Conservation (phyloP, 2,888 invertebrate genomes). For the Spatulosminthurus flaviceps region DNA sequence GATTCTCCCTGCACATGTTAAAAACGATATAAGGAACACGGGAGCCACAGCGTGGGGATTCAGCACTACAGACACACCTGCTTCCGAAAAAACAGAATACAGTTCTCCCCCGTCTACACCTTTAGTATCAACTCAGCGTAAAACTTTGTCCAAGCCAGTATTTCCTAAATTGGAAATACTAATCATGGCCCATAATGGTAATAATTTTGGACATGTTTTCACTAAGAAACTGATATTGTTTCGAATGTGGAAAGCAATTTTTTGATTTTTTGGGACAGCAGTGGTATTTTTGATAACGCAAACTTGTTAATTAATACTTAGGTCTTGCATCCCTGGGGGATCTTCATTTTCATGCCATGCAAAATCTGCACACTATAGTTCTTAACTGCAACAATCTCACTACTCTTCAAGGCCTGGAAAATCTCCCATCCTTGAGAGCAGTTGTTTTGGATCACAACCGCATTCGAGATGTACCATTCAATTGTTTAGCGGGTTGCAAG, state of each 20-base stretch:
- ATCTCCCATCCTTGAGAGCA: constrained; percentile 54
- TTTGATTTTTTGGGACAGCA: no score
- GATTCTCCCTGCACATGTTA: constrained; percentile 22
- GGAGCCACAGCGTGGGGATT: constrained; percentile 45
- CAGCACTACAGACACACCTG: not conserved
- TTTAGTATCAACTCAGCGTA: constrained; percentile 22
- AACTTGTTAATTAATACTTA: constrained; percentile 19
- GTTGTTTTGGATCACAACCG: constrained; percentile 60
- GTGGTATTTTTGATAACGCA: no score
- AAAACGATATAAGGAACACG: constrained; percentile 39
- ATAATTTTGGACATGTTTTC: not conserved
- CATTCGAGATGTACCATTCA: constrained; percentile 57
- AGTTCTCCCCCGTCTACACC: constrained; percentile 25
- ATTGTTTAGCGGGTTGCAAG: constrained; percentile 57
- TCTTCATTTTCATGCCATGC: constrained; percentile 59
- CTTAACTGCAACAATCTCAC: constrained; percentile 61
- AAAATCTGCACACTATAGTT: constrained; percentile 57
- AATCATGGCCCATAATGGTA: constrained; percentile 61
- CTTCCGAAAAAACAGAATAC: constrained; percentile 20
- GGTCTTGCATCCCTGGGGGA: constrained; percentile 52
- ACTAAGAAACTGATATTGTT: no score
- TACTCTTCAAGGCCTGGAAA: constrained; percentile 55
- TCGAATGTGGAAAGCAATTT: no score
- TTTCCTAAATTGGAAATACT: constrained; percentile 61
- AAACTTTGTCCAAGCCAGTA: constrained; percentile 43